phyloP scores from a whole-genome alignment of 1,140 invertebrate species.

The Drosophila repletoides region DNA sequence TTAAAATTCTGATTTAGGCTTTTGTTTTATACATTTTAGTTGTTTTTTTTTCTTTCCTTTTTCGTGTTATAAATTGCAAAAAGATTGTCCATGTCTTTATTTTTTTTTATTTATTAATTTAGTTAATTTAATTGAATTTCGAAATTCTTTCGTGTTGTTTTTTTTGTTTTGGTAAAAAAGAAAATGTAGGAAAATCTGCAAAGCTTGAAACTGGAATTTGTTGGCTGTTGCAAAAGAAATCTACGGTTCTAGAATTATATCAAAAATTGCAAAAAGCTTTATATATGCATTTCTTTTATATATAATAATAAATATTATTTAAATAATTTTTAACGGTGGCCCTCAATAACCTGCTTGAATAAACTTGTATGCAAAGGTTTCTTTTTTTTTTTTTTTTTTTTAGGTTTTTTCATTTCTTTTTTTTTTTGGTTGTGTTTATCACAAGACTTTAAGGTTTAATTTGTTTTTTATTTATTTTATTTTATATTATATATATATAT shows the following conservation, averaged over 20 bases:
- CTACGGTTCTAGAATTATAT: constrained; percentile 31
- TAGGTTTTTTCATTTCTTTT: constrained; percentile 24
- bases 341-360: constrained; percentile 72
- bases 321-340: constrained; percentile 70
- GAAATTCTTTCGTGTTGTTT: constrained; percentile 18
- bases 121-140: no score
- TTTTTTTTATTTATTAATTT: constrained; percentile 32
- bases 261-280: constrained; percentile 42
- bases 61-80: constrained; percentile 74
- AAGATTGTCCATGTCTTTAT: constrained; percentile 71
- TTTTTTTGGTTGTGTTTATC: constrained; percentile 54
- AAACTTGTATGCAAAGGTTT: constrained; percentile 55
- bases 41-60: constrained; percentile 33
- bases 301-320: constrained; percentile 49
- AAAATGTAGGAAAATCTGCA: constrained; percentile 30
- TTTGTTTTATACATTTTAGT: constrained; percentile 5
- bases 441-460: constrained; percentile 69
- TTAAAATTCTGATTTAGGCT: constrained; percentile 5
- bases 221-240: constrained; percentile 30
- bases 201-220: background rate
- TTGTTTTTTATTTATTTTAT: constrained; percentile 51
- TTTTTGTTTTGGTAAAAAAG: constrained; percentile 23
- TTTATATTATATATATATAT: constrained; percentile 44
- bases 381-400: constrained; percentile 23
- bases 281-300: constrained; percentile 40